These are phyloP conservation scores for Stegodyphus mimosarum DNA, from an alignment of 1,140 invertebrate genomes.

Conservation along the genomic window DNA sequence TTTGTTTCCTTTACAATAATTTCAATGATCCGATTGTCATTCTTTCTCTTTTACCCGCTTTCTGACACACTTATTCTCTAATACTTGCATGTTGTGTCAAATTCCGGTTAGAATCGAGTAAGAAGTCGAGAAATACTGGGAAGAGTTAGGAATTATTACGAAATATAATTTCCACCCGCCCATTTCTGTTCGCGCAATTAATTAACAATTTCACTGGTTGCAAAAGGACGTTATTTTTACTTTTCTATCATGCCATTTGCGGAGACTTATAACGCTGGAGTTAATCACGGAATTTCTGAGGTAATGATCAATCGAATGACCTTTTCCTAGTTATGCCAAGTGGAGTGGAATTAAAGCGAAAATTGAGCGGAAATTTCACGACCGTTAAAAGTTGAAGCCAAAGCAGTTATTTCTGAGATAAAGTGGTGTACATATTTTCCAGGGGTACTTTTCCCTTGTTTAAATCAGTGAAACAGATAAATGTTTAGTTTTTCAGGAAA, in stretches of 20 bases:
- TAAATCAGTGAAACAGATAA: no score
- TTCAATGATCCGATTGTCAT: neutral
- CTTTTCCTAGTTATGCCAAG: conserved; percentile 10
- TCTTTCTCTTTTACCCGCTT: neutral
- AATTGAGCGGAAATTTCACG: conserved; percentile 40
- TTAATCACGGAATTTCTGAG: conserved; percentile 32
- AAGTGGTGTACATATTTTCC: no score
- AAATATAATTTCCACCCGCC: no score
- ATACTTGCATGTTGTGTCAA: conserved; percentile 11
- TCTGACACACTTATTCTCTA: conserved; percentile 3
- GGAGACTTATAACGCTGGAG: conserved; percentile 1
- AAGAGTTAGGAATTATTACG: no score
- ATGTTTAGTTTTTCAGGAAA: no score
- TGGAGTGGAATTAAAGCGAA: conserved; percentile 16
- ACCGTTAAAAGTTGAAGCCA: conserved; percentile 21
- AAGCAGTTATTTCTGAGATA: neutral
- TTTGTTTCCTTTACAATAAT: neutral
- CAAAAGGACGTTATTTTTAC: conserved; percentile 9
- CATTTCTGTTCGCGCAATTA: no score
- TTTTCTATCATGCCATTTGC: neutral
- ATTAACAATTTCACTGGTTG: no score
- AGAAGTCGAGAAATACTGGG: conserved; percentile 9
- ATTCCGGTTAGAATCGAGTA: conserved; percentile 3
- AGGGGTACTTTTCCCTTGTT: no score
- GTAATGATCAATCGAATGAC: conserved; percentile 7